Evolutionary conservation across 2,113 vertebrate species (phyloP), one percentile per base, ranked within the genome.

Genomic region (Pan paniscus): DNA sequence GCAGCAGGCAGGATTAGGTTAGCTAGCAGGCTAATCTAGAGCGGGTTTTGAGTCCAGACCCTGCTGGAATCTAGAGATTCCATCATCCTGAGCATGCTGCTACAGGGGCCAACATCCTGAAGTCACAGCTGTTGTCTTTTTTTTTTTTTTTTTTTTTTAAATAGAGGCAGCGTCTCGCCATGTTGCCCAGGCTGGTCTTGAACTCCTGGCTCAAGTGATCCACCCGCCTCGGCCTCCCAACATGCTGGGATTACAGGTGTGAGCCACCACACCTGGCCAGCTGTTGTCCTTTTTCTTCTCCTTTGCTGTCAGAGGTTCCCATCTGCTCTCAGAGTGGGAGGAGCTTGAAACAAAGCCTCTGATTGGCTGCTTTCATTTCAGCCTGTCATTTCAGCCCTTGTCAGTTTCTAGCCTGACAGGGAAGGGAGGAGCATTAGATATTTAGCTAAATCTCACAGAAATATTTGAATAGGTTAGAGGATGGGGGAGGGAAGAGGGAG

Each of bases 351-450:
- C 22, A 84, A 85, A 93, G 90, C 27, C 38, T 81, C 67, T 61
- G 61, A 90, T 70, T 75, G 89, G 84, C 84, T 93, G 68, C 46
- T 83, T 95, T 85, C 81, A 57, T 80, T 88, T 72, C 20, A 4
- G 48, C 50, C 61, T 12, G 59, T 64, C 59, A 64, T 64, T 64
- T 64, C 61, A 30, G 61, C 5, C 18, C 78, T 76, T 57, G 23
- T 84, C 18, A 38, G 0, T 55, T 92, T 94, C 40, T 50, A n/a
- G 61, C 14, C 59, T 4, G 12, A 20, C 3, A 3, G 73, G 61
- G 70, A 61, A 48, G 70, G 38, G 38, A 23, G 25, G 78, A 18
- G 18, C 7, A 5, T 4, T 25, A 20, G 20, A 12, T 73, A 52
- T 48, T 90, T 78, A 59, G 30, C 27, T 59, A 76, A 79, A 85